These are phyloP conservation scores for Zeugodacus cucurbitae DNA, from an alignment of 1,140 invertebrate species.

Conservation along the genomic window DNA sequence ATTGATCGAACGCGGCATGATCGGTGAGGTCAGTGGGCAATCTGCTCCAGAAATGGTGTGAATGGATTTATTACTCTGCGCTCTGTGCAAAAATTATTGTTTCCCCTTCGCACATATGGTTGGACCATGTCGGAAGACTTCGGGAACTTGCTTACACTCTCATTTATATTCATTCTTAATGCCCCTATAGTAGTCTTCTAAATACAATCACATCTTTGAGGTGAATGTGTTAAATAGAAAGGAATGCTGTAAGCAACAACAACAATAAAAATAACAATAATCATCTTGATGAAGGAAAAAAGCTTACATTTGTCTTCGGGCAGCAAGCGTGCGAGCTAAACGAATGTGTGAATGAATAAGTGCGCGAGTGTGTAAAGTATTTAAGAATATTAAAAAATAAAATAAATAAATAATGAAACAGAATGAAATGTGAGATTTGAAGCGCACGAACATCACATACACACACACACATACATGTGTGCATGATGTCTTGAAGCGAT, in stretches of 20 bases:
- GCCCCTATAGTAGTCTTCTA: neutral
- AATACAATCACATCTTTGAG: neutral
- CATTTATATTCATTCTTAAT: neutral
- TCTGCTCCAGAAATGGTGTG: neutral
- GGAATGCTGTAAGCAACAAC: slow-evolving; percentile 28
- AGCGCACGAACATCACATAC: neutral
- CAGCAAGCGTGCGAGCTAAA: neutral
- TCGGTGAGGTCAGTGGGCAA: neutral
- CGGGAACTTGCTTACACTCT: neutral
- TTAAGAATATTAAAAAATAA: slow-evolving; percentile 2
- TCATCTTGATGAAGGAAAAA: neutral
- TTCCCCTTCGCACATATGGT: neutral
- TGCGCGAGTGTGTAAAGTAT: neutral
- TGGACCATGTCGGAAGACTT: neutral
- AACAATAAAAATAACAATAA: neutral
- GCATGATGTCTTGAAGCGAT: neutral
- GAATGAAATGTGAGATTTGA: neutral
- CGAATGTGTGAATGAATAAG: neutral
- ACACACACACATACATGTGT: neutral
- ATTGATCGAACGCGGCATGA: neutral
- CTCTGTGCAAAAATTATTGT: neutral
- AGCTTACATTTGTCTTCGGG: neutral
- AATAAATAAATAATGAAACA: neutral
- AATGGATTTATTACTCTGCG: slow-evolving; percentile 1
- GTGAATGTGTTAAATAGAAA: slow-evolving; percentile 41